These are phyloP conservation scores for Heterotilapia buettikoferi DNA, from an alignment of 2,113 vertebrate species.

Conservation along the genomic window DNA sequence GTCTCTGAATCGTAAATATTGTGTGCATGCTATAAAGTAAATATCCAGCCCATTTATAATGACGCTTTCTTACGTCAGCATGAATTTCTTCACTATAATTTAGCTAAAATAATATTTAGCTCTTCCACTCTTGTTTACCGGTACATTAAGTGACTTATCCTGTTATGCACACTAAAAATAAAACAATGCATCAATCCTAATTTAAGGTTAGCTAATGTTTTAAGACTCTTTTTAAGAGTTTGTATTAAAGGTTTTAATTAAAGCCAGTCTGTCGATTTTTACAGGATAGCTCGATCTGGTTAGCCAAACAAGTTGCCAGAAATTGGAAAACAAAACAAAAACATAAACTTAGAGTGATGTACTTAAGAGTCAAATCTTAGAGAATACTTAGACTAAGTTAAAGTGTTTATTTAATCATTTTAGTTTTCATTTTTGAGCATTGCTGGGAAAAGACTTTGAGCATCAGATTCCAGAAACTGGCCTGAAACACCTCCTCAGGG, in stretches of 20 bases:
- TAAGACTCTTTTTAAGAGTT: not conserved
- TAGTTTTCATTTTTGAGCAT: not conserved
- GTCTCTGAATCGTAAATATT: not conserved
- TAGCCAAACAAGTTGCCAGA: not conserved
- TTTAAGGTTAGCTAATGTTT: not conserved
- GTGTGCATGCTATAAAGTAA: not conserved
- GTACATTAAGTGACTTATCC: not conserved
- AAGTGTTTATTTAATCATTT: not conserved
- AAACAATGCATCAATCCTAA: not conserved
- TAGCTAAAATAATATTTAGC: not conserved
- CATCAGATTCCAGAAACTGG: not conserved
- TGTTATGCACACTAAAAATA: rapidly evolving
- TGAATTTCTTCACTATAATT: not conserved
- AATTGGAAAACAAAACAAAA: not conserved
- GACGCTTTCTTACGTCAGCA: rapidly evolving
- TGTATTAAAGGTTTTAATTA: not conserved
- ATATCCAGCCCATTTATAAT: not conserved
- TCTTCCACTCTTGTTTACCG: not conserved
- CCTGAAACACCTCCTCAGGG: rapidly evolving
- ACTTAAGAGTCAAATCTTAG: not conserved
- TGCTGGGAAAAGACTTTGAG: not conserved
- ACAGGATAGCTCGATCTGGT: not conserved
- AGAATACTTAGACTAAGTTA: not conserved
- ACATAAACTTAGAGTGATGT: not conserved
- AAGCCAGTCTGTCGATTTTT: not conserved